Evolutionary conservation across 2,113 vertebrate species (phyloP).

Genomic region (Pomatorhinus ruficollis): DNA sequence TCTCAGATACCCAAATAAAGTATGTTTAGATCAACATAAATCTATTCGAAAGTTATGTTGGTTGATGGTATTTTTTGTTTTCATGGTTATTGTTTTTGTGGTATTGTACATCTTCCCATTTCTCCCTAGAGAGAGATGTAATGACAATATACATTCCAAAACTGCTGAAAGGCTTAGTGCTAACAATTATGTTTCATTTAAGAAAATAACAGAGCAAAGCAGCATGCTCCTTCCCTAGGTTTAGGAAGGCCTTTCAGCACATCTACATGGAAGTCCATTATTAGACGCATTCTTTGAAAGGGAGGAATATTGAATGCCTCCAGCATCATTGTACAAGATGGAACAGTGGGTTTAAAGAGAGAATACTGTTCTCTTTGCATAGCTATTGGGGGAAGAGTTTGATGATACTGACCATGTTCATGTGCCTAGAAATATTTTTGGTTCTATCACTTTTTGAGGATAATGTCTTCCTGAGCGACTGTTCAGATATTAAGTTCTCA

Average conservation of each 20-base stretch:
- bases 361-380: not conserved
- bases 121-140: not conserved
- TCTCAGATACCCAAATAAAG: not conserved
- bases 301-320: rapidly evolving
- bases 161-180: not conserved
- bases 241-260: not conserved
- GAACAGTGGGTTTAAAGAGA: not conserved
- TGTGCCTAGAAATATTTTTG: not conserved
- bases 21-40: not conserved
- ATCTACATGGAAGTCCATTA: not conserved
- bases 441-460: not conserved
- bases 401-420: not conserved
- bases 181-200: not conserved
- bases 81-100: not conserved
- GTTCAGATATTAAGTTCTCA: not conserved
- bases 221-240: not conserved
- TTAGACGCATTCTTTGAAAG: not conserved
- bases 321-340: not conserved
- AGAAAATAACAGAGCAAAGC: not conserved
- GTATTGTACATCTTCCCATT: not conserved
- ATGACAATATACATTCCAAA: not conserved
- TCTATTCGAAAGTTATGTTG: not conserved
- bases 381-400: not conserved
- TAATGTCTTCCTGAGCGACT: not conserved
- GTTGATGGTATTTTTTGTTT: not conserved